Evolutionary conservation across 1,140 invertebrate genomes (phyloP).

Genomic region (Achroia grisella): DNA sequence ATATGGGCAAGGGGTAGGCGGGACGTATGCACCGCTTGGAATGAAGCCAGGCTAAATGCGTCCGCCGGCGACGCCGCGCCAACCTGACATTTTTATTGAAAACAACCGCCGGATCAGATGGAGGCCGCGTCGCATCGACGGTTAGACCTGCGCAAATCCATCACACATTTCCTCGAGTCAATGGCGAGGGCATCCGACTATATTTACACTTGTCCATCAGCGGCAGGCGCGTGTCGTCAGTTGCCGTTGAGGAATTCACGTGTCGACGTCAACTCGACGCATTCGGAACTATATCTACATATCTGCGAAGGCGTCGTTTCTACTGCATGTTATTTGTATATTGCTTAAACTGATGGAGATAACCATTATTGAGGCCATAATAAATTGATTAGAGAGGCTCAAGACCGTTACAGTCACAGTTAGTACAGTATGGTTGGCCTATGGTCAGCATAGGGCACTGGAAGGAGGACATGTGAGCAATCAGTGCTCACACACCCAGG

Average conservation of each 20-base stretch:
- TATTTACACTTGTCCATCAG: constrained; percentile 48
- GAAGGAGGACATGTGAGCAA: too few relatives aligned
- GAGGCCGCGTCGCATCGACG: constrained; percentile 41
- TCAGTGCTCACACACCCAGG: too few relatives aligned
- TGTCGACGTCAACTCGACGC: constrained; percentile 21
- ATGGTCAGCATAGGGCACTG: too few relatives aligned
- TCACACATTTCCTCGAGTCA: constrained; percentile 57
- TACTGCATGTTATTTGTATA: too few relatives aligned
- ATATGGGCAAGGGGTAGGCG: constrained; percentile 32
- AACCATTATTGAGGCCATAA: too few relatives aligned
- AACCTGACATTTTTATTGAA: constrained; percentile 70
- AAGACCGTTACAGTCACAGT: too few relatives aligned
- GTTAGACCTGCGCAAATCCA: constrained; percentile 57
- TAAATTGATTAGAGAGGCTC: too few relatives aligned
- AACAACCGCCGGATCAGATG: constrained; percentile 56
- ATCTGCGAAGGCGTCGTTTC: too few relatives aligned
- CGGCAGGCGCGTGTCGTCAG: constrained; percentile 10
- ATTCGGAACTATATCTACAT: background rate
- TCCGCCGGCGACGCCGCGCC: constrained; percentile 52
- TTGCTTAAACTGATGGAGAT: too few relatives aligned
- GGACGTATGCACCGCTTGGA: constrained; percentile 55
- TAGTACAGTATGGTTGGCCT: too few relatives aligned
- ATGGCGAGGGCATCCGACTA: constrained; percentile 62
- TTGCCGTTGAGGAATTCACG: constrained; percentile 16
- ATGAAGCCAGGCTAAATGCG: constrained; percentile 62